phyloP scores from a whole-genome alignment of 2,113 vertebrate genomes.

The Zosterops hypoxanthus region DNA sequence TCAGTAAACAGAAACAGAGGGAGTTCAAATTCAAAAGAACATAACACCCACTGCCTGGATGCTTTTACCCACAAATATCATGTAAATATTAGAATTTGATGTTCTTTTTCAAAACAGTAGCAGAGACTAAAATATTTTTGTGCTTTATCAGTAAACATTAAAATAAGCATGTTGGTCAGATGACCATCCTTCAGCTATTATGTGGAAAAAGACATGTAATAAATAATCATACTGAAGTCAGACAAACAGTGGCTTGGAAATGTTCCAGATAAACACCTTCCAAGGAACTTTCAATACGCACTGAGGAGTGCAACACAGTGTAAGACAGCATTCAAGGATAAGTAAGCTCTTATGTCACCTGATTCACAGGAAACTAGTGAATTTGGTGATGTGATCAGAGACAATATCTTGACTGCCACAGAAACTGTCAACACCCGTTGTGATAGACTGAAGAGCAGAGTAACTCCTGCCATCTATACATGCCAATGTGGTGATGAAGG shows the following conservation, averaged over 20 bases:
- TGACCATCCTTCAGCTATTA: neutral
- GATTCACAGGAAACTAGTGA: neutral
- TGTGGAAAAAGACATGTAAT: neutral
- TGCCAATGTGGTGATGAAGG: neutral
- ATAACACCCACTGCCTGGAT: neutral
- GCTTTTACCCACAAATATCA: neutral
- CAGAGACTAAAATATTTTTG: neutral
- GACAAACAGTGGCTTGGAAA: neutral
- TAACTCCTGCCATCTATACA: neutral
- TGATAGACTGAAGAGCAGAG: neutral
- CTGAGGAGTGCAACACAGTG: neutral
- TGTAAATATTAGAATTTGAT: neutral
- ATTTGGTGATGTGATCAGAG: neutral
- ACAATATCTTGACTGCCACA: neutral
- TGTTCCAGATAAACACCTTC: neutral
- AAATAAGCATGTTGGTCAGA: neutral
- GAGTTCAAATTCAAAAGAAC: neutral
- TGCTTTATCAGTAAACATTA: neutral
- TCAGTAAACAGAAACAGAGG: neutral
- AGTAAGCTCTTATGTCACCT: neutral
- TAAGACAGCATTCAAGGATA: neutral
- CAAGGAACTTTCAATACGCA: rapidly evolving
- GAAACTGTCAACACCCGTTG: neutral
- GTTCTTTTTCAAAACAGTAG: neutral
- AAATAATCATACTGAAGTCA: neutral